These are phyloP conservation scores for Labeo rohita DNA, from an alignment of 2,113 vertebrate genomes.

Conservation along the genomic window DNA sequence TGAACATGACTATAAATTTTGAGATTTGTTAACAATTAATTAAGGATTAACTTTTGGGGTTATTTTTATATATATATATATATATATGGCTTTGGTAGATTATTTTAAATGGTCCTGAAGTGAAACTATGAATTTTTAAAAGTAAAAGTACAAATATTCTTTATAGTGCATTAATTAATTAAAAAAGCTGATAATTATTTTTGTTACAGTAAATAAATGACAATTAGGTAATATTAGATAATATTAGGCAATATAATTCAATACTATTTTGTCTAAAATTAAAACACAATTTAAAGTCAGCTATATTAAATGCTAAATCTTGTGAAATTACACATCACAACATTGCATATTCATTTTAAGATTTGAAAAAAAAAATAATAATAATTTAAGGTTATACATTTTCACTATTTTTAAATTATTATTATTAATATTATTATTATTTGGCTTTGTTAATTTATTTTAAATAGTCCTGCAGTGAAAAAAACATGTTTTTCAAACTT, in stretches of 20 bases:
- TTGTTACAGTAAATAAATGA: background rate
- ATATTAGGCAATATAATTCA: too few relatives aligned
- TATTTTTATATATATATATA: too few relatives aligned
- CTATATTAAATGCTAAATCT: background rate
- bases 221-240: background rate
- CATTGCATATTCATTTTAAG: background rate
- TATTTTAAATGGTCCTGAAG: background rate
- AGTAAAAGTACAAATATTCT: background rate
- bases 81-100: background rate
- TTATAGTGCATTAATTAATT: background rate
- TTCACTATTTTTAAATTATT: too few relatives aligned
- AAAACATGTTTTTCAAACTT: background rate
- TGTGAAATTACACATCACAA: background rate
- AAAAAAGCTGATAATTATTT: background rate
- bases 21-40: too few relatives aligned
- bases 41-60: too few relatives aligned
- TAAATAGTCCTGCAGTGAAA: background rate
- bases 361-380: too few relatives aligned
- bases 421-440: background rate
- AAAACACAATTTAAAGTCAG: background rate
- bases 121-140: background rate
- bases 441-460: background rate
- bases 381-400: too few relatives aligned
- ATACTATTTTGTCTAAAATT: background rate
- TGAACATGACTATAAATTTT: background rate